These are phyloP conservation scores for Gallinago media DNA, from an alignment of 2,113 vertebrate species.

Conservation along the genomic window DNA sequence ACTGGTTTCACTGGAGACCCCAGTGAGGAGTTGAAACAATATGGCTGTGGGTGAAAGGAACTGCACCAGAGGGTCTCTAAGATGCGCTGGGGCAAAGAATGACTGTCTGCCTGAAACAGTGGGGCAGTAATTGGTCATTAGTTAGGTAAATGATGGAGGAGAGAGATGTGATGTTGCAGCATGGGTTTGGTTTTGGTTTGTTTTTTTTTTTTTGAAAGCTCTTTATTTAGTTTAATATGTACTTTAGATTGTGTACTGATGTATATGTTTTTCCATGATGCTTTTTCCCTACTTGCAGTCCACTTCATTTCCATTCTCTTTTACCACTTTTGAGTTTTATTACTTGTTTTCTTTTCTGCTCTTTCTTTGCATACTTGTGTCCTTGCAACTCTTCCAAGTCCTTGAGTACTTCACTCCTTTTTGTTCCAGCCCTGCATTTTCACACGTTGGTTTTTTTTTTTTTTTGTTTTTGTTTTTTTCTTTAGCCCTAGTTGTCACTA, in stretches of 20 bases:
- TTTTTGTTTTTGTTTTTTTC: background rate
- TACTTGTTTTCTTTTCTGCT: background rate
- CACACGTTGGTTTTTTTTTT: too few species aligned
- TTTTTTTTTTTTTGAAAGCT: background rate
- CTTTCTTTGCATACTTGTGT: background rate
- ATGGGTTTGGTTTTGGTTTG: accelerated
- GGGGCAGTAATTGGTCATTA: accelerated
- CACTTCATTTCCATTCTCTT: background rate
- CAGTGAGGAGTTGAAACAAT: accelerated
- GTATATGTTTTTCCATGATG: background rate
- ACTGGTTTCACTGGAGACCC: background rate
- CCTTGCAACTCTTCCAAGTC: background rate
- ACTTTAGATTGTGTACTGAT: background rate
- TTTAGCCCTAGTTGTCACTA: background rate
- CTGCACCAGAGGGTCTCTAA: accelerated
- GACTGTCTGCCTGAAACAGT: too few species aligned
- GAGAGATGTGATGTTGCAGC: background rate
- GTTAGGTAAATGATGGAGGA: accelerated
- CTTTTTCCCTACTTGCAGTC: background rate
- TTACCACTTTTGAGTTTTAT: background rate
- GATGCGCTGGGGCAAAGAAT: background rate
- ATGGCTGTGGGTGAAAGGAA: too few species aligned
- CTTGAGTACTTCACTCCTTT: background rate
- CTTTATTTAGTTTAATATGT: background rate
- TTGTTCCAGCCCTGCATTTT: background rate